These are phyloP conservation scores for Calliphora vicina DNA, from an alignment of 1,140 invertebrate species.

Conservation along the genomic window DNA sequence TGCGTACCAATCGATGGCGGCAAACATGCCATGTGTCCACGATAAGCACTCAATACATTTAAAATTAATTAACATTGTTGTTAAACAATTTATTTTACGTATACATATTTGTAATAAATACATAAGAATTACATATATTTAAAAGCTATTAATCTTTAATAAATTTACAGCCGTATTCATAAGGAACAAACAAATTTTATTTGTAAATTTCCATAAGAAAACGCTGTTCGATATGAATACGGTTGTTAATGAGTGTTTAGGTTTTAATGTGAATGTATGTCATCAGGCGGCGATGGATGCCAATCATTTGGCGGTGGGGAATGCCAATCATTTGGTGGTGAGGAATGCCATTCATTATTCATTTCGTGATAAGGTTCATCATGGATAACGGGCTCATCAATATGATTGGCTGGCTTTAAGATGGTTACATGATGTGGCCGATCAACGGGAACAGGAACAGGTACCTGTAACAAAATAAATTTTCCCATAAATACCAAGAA, in stretches of 20 bases:
- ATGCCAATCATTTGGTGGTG: slow-evolving; percentile 15
- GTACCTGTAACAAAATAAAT: slow-evolving; percentile 7
- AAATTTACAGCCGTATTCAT: too few species aligned
- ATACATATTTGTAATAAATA: neutral
- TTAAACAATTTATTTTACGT: too few species aligned
- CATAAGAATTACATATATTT: too few species aligned
- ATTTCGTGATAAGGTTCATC: slow-evolving; percentile 8
- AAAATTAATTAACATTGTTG: too few species aligned
- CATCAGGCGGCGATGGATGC: neutral
- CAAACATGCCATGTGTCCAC: slow-evolving; percentile 56
- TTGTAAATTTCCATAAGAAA: too few species aligned
- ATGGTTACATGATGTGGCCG: neutral
- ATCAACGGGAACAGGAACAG: slow-evolving; percentile 5
- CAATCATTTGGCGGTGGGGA: neutral
- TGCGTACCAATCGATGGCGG: slow-evolving; percentile 81
- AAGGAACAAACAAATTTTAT: too few species aligned
- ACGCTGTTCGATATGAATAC: too few species aligned
- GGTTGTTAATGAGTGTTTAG: too few species aligned
- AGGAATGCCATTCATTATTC: slow-evolving; percentile 12
- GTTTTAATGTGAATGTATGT: neutral
- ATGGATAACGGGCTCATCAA: neutral
- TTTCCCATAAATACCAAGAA: neutral
- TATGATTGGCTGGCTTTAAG: neutral
- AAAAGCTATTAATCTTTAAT: too few species aligned
- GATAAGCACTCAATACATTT: slow-evolving; percentile 45